Evolutionary conservation across 2,888 invertebrate genomes (phyloP).

Genomic region (Steinernema hermaphroditum): DNA sequence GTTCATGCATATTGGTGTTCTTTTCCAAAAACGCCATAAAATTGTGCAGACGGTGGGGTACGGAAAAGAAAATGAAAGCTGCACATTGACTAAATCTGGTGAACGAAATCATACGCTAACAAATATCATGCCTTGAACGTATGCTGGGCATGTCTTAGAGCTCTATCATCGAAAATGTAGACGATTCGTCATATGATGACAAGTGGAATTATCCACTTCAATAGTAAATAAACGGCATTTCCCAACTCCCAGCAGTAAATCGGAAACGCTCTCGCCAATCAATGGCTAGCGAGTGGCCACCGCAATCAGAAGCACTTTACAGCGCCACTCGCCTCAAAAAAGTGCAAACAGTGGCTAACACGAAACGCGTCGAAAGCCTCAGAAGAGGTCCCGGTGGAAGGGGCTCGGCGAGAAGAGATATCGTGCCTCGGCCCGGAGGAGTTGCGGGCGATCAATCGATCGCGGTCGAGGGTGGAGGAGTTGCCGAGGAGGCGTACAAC

Average conservation of each 20-base stretch:
- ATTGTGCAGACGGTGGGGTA: too few species aligned
- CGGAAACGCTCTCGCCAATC: not conserved
- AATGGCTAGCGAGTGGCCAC: not conserved
- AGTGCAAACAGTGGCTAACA: constrained; percentile 20
- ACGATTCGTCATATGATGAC: too few species aligned
- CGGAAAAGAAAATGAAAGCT: too few species aligned
- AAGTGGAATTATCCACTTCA: too few species aligned
- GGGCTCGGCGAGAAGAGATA: constrained; percentile 12
- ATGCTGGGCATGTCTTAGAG: too few species aligned
- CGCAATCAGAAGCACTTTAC: not conserved
- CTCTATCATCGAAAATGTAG: too few species aligned
- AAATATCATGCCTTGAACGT: too few species aligned
- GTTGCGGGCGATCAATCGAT: constrained; percentile 23
- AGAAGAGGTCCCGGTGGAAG: not conserved
- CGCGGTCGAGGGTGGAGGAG: not conserved
- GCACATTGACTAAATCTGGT: too few species aligned
- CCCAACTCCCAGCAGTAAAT: not conserved
- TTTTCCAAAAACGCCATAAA: too few species aligned
- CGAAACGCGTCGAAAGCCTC: constrained; percentile 4
- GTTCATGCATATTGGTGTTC: too few species aligned
- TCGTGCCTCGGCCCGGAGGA: constrained; percentile 7
- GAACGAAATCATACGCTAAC: too few species aligned
- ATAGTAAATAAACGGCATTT: too few species aligned
- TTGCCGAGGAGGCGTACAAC: constrained; percentile 18
- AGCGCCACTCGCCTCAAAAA: not conserved